Base-by-base conservation (phyloP, 2,888 invertebrate species). In the Dasypolia templi region DNA sequence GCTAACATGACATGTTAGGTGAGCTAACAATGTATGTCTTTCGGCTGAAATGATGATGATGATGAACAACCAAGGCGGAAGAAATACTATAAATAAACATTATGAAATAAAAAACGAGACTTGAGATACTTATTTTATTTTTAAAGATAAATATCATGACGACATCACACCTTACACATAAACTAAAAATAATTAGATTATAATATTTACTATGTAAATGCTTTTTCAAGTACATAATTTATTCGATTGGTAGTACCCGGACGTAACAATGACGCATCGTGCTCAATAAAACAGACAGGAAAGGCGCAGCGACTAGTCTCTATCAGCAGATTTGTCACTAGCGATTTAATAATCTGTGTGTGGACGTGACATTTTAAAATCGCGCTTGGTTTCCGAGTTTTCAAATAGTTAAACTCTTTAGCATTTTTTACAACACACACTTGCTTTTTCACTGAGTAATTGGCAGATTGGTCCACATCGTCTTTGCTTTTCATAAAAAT, bases 201-300 rank as follows among this genome's bases (percentile, higher is more conserved):
- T 61, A 42, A 26, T 62, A 62, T 42, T 62, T 42, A 62, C 42
- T 39, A 32, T 35, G 22, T 35, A 35, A 59, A n/a, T 35, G n/a
- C 35, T 59, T n/a, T 35, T 14, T n/a, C n/a, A n/a, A n/a, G n/a
- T n/a, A n/a, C n/a, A 58, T 32, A 35, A 35, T 7, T 7, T 35
- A 35, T n/a, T 59, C 22, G n/a, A 35, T 7, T 59, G 14, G 6
- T 59, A n/a, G 14, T 59, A 35, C n/a, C 35, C 14, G 4, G 14
- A 35, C 14, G 14, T 59, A n/a, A n/a, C n/a, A 35, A 59, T 35
- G 7, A 59, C 35, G 4, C 14, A 59, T 9, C 59, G 35, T n/a
- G 35, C n/a, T 17, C 59, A 59, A 59, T 14, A n/a, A 9, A n/a
- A n/a, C 4, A n/a, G 22, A 3, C 32, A 12, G 32, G 12, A 58